Evolutionary conservation across 2,888 invertebrate species (phyloP).

Genomic region (Agrochola lota): DNA sequence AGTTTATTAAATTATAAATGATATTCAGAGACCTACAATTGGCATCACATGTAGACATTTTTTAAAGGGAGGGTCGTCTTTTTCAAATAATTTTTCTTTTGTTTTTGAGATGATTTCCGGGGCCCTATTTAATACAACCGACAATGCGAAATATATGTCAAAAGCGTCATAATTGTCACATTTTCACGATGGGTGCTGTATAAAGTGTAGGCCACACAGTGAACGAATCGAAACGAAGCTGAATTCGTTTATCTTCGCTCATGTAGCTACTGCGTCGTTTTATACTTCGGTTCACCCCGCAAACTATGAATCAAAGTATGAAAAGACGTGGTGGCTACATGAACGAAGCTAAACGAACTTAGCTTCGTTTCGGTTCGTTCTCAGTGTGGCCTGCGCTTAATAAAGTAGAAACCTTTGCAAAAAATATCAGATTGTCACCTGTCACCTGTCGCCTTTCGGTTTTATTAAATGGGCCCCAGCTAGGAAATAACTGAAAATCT

Average conservation of each 20-base stretch:
- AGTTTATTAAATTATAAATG: conserved; percentile 10
- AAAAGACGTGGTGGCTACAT: too few relatives aligned
- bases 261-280: too few relatives aligned
- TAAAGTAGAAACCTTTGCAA: not conserved
- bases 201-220: too few relatives aligned
- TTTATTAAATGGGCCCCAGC: not conserved
- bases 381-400: not conserved
- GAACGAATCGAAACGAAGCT: too few relatives aligned
- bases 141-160: not conserved
- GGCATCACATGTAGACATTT: not conserved
- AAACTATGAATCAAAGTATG: too few relatives aligned
- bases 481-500: not conserved
- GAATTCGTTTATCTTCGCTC: too few relatives aligned
- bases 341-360: too few relatives aligned
- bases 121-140: too few relatives aligned
- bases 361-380: too few relatives aligned
- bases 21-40: not conserved
- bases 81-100: not conserved
- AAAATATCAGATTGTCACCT: not conserved
- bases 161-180: not conserved
- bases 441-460: not conserved
- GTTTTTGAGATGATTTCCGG: too few relatives aligned
- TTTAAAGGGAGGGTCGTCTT: not conserved
- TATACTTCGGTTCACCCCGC: too few relatives aligned
- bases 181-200: too few relatives aligned